A percentile compares a stretch with the other conserved stretches of the same genome.
Conservation (phyloP, 2,113 vertebrate species). For the Mus spicilegus region DNA sequence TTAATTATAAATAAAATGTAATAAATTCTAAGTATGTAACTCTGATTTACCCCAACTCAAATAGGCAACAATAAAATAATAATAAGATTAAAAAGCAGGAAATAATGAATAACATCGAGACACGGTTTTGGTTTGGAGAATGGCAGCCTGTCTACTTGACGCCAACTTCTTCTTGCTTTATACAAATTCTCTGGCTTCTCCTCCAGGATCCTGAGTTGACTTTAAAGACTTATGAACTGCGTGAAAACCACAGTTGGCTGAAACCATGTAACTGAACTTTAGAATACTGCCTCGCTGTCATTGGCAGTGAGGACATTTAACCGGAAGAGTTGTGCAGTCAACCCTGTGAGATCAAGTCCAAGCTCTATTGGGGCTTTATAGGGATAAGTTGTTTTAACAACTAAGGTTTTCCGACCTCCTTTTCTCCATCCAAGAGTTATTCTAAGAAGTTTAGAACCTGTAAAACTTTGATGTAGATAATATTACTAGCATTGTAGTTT, state of each 20-base stretch:
- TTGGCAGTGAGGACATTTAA: background rate
- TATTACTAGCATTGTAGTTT: background rate
- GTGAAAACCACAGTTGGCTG: background rate
- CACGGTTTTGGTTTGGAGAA: background rate
- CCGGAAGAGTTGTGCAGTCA: background rate
- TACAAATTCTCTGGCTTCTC: background rate
- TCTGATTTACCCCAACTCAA: background rate
- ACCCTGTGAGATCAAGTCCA: background rate
- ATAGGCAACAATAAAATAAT: background rate
- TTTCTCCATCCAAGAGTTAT: background rate
- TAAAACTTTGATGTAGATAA: background rate
- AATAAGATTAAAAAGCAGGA: background rate
- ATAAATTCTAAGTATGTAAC: background rate
- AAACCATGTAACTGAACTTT: background rate
- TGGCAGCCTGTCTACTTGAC: background rate
- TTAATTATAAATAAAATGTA: background rate
- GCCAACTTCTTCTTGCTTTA: background rate
- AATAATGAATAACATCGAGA: background rate
- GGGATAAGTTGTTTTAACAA: background rate
- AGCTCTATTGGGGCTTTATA: background rate
- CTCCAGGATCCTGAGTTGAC: background rate
- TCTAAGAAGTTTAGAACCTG: background rate
- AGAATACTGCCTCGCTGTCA: slow-evolving; percentile 19
- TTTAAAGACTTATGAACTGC: background rate
- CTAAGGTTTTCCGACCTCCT: background rate